phyloP scores from a whole-genome alignment of 2,113 vertebrate genomes.

The Nibea coibor region DNA sequence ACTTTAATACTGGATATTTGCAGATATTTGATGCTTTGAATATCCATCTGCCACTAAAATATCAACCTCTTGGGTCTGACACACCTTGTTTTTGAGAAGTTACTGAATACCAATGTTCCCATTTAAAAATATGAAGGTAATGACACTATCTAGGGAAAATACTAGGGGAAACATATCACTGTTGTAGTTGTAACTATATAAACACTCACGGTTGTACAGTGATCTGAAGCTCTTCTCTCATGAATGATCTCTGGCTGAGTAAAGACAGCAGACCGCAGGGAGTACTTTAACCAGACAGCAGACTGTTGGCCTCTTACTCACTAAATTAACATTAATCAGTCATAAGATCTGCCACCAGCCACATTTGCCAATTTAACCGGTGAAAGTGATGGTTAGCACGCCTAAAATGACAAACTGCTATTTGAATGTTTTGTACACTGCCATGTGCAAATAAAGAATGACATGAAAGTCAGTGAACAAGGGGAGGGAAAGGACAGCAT shows the following conservation, averaged over 20 bases:
- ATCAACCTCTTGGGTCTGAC: background rate
- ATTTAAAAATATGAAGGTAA: background rate
- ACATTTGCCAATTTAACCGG: background rate
- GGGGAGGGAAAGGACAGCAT: background rate
- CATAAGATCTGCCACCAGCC: background rate
- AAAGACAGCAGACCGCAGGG: background rate
- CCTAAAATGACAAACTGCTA: background rate
- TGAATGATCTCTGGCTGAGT: background rate
- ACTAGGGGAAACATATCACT: background rate
- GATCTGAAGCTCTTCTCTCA: background rate
- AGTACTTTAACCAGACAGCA: background rate
- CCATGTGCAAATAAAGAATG: background rate
- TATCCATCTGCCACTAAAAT: background rate
- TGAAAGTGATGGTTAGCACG: too few relatives aligned
- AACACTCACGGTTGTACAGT: background rate
- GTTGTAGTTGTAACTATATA: background rate
- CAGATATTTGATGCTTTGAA: background rate
- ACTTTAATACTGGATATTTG: background rate
- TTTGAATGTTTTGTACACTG: background rate
- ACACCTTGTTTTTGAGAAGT: background rate
- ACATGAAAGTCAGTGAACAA: background rate
- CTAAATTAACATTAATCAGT: background rate
- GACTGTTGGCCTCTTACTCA: background rate
- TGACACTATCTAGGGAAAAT: background rate
- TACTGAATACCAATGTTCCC: background rate